Percentiles rank a stretch among this genome's conserved stretches.
phyloP scores from a whole-genome alignment of 2,113 vertebrate species.

The Thomomys bottae region DNA sequence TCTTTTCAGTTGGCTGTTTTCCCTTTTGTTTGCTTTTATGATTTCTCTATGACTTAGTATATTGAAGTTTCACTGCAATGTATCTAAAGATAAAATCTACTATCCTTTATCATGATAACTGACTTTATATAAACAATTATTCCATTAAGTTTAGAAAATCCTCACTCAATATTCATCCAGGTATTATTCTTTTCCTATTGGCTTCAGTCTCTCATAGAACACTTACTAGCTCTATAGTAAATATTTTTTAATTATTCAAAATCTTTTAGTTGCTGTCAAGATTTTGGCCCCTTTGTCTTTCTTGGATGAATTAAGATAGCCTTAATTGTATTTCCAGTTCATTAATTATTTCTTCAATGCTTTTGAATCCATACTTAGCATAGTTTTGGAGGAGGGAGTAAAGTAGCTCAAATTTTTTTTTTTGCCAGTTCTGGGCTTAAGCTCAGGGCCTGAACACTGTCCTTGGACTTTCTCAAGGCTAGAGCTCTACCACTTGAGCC shows the following conservation, averaged over 20 bases:
- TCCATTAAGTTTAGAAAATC: not conserved
- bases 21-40: not conserved
- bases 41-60: constrained; percentile 9
- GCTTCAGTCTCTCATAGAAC: not conserved
- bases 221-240: not conserved
- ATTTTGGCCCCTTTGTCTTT: not conserved
- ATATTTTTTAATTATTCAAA: not conserved
- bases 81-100: not conserved
- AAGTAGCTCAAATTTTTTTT: not conserved
- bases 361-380: not conserved
- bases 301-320: not conserved
- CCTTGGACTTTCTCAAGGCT: too few species aligned
- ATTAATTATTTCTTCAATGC: constrained; percentile 10
- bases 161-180: not conserved
- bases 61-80: not conserved
- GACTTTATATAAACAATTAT: not conserved
- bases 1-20: not conserved
- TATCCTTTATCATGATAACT: not conserved
- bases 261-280: not conserved
- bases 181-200: not conserved
- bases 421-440: too few species aligned
- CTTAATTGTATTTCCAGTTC: not conserved
- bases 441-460: too few species aligned
- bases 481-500: too few species aligned
- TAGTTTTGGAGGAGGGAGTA: not conserved